Base-by-base conservation (phyloP, 2,113 vertebrate species). In the Origma solitaria region DNA sequence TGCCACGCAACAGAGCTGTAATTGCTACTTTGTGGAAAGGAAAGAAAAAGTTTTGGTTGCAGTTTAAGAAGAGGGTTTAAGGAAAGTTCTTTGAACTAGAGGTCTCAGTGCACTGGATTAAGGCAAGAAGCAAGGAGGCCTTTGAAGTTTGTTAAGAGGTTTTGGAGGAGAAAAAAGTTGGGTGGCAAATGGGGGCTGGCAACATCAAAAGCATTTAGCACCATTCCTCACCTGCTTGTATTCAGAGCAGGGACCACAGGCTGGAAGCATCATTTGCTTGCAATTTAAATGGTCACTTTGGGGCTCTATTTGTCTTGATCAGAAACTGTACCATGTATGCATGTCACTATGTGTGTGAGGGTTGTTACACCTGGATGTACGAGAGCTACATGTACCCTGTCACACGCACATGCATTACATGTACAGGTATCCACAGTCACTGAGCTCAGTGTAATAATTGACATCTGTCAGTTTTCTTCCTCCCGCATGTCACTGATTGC, bases 121-220 rank as follows among this genome's bases (percentile, higher is more conserved):
- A 99, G 99, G 98, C 98, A 97, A 99, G 98, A 98, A 98, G 98
- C 97, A 98, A 98, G 98, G 96, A 98, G 98, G 98, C 97, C 98
- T 99, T 99, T 99, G 99, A 99, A 99, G 99, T 99, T 98, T 97
- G 97, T 98, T 98, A 98, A 99, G 98, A 99, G 98, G 98, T 98
- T 98, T 98, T 98, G 98, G 97, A 98, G 98, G 98, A 98, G 98
- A 98, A 97, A 98, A 98, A 98, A 98, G 98, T 99, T 99, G 98
- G 98, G 98, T 98, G 98, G 98, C 98, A 98, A 99, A 98, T 98
- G 98, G 97, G 97, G 98, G 97, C 98, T 98, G 97, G 98, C 98
- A 98, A 99, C 98, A 99, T 99, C 98, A 99, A 99, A 99, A 98
- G 97, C 95, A 49, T 97, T 98, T 97, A 98, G 98, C 98, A 86